Base-by-base conservation (phyloP, 2,888 invertebrate genomes). In the Zonitis immaculata region DNA sequence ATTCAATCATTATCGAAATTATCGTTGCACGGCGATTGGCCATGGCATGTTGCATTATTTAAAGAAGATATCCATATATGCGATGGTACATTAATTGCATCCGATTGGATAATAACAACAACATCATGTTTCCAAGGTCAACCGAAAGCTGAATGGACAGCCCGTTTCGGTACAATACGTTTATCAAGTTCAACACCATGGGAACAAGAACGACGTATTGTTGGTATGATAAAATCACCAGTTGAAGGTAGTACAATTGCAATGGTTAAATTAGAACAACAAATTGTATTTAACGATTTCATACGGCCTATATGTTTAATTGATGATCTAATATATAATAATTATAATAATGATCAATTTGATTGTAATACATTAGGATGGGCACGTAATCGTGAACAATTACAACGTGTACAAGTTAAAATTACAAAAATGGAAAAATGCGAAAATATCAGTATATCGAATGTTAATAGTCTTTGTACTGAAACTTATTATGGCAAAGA, bases 231-330 rank as follows among this genome's bases (percentile, higher is more conserved):
- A 12, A 90, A 91, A 63, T 91, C 91, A 0, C 93, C 92, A 0
- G 90, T 93, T 0, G 92, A 92, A 73, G 93, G 93, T 18, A 92
- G 91, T 63, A 89, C 89, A 58, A 81, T 91, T 5, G 91, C 91
- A 0, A 75, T 93, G 50, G 82, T 92, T 39, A 87, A 91, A 58
- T 76, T 94, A 32, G 90, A 91, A 64, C 84, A 87, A 51, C 82
- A 89, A 0, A 81, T 91, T 0, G 78, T 78, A 51, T 83, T 86
- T 68, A 89, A 89, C 0, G 92, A 93, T 74, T 91, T 91, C 68
- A 86, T 93, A 1, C 81, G 92, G 25, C 91, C 92, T 0, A 82
- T 89, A 60, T 93, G 93, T 68, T 74, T 93, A 30, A 87, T 90
- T 0, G 83, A 87, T 52, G 81, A 81, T 50, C n/a, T n/a, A n/a